Evolutionary conservation across 2,888 invertebrate genomes (phyloP).

Genomic region (Polyommatus iphigenia): DNA sequence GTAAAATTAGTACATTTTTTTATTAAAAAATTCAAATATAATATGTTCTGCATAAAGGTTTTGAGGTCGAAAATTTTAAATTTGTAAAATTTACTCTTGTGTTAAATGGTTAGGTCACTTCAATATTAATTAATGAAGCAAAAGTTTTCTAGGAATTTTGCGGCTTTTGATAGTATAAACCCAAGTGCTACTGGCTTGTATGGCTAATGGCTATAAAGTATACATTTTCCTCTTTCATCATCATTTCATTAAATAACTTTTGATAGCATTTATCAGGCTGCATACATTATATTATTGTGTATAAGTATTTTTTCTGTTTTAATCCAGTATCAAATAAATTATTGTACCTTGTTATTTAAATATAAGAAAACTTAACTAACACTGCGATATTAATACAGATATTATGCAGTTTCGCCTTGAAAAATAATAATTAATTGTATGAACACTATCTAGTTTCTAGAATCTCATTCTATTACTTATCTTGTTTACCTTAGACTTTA

Average conservation of each 20-base stretch:
- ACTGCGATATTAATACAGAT: background rate
- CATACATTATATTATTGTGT: background rate
- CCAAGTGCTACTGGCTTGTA: background rate
- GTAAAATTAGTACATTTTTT: background rate
- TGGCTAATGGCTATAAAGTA: background rate
- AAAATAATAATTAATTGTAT: conserved; percentile 1
- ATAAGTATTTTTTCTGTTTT: background rate
- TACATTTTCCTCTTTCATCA: conserved; percentile 2
- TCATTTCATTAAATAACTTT: background rate
- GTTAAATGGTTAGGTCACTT: background rate
- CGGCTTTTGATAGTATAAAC: background rate
- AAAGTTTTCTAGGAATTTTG: background rate
- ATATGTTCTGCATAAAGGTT: too few species aligned
- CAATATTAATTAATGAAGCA: background rate
- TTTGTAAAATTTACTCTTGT: background rate
- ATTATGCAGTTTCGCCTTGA: background rate
- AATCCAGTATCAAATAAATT: background rate
- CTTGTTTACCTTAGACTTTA: conserved; percentile 21
- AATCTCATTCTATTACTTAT: conserved; percentile 7
- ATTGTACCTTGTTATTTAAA: background rate
- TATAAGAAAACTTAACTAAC: background rate
- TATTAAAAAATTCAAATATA: too few species aligned
- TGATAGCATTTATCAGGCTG: background rate
- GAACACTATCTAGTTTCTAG: conserved; percentile 14
- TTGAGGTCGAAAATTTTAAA: background rate